Evolutionary conservation across 2,113 vertebrate genomes (phyloP), one percentile per base, ranked within the genome.

Genomic region (Felis chaus): DNA sequence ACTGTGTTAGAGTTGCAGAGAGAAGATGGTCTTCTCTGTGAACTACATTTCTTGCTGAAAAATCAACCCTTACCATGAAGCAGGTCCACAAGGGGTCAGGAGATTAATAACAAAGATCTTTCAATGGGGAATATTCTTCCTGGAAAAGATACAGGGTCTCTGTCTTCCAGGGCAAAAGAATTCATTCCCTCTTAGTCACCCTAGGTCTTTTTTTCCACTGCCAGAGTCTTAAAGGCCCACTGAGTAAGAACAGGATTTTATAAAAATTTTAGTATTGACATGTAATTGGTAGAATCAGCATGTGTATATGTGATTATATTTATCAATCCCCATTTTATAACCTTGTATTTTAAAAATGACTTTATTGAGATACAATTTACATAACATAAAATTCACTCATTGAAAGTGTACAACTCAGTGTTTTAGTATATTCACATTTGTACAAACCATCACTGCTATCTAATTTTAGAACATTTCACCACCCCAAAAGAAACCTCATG

Each of bases 1-100:
- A 61, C 18, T 36, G 5, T 65, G 79, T 86, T 66, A 89, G 16
- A 53, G 4, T 65, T 71, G 41, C 78, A 85, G 71, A 92, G 50
- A 48, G 23, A 91, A 87, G 41, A 79, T 36, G 29, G 19, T 31
- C 39, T 88, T 96, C 39, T 57, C 25, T 45, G 23, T 25, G n/a
- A 57, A 45, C 21, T 80, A 14, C 27, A n/a, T 85, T 93, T 96
- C 74, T 90, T 81, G 57, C 55, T 90, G 18, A 81, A 85, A 93
- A 86, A 90, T 36, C 1, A 18, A 33, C 39, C 31, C 48, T 81
- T 88, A 36, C 29, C 29, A 2, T 71, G 53, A 78, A 79, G 18
- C 61, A 71, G 31, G 29, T 82, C 50, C 73, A 25, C 18, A 65
- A 61, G 41, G 57, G 29, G 36, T 48, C 61, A 89, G 82, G 92